Evolutionary conservation across 2,888 invertebrate genomes (phyloP).

Genomic region (Notodonta ziczac): DNA sequence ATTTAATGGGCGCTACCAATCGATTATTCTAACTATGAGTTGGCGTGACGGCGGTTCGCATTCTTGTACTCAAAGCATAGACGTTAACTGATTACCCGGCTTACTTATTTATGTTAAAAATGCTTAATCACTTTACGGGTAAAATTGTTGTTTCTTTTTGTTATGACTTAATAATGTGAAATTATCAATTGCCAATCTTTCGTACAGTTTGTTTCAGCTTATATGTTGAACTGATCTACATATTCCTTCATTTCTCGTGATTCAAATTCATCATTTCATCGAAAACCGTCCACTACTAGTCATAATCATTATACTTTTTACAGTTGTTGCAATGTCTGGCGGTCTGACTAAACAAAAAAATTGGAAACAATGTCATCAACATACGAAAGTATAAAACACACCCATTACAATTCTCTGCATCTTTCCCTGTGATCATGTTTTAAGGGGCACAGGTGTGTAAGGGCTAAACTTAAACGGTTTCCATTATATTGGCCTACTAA

Average conservation of each 20-base stretch:
- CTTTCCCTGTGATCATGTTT: neutral
- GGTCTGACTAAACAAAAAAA: no score
- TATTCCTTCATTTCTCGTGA: no score
- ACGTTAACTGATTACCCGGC: slow-evolving; percentile 21
- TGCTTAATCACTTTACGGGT: neutral
- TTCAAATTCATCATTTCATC: no score
- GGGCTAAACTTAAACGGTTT: neutral
- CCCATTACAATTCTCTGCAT: neutral
- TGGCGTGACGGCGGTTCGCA: slow-evolving; percentile 22
- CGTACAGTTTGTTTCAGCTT: no score
- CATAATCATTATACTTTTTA: no score
- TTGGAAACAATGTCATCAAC: no score
- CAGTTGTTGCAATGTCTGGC: no score
- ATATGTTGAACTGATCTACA: no score
- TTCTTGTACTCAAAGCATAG: slow-evolving; percentile 5
- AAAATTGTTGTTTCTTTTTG: no score
- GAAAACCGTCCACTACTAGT: no score
- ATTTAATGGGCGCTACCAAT: slow-evolving; percentile 10
- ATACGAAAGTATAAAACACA: neutral
- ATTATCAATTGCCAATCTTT: no score
- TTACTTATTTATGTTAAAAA: slow-evolving; percentile 3
- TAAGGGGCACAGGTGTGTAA: neutral
- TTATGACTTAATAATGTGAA: no score
- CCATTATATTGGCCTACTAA: slow-evolving; percentile 6
- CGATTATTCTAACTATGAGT: slow-evolving; percentile 24